Percentiles rank a stretch among this genome's conserved stretches.
phyloP scores from a whole-genome alignment of 2,888 invertebrate species.

The Eupithecia pulchellata region DNA sequence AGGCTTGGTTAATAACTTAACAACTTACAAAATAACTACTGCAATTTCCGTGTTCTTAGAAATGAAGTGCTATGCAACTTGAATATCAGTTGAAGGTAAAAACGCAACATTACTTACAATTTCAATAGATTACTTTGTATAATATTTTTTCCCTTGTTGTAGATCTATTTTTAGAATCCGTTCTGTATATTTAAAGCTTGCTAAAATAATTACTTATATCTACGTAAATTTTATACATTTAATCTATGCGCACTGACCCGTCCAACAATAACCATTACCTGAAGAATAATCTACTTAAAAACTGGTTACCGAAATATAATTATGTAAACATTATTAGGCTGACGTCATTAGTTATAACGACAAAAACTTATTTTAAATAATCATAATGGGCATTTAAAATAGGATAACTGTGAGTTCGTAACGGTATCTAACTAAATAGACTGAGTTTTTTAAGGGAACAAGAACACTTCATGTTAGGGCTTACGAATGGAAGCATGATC shows the following conservation, averaged over 20 bases:
- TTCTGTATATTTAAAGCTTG: neutral
- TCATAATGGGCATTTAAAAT: slow-evolving; percentile 15
- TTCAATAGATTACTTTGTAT: neutral
- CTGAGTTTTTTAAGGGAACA: neutral
- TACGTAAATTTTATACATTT: neutral
- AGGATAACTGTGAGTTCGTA: slow-evolving; percentile 11
- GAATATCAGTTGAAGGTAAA: slow-evolving; percentile 5
- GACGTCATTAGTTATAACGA: slow-evolving; percentile 34
- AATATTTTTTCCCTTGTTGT: neutral
- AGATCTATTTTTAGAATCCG: too few relatives aligned
- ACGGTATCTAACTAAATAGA: slow-evolving; percentile 11
- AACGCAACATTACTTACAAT: neutral
- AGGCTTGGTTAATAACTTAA: slow-evolving; percentile 18
- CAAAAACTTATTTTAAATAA: slow-evolving; percentile 17
- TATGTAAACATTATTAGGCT: slow-evolving; percentile 28
- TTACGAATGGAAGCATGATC: neutral
- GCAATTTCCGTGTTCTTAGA: slow-evolving; percentile 24
- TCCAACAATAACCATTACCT: slow-evolving; percentile 3
- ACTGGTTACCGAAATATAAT: slow-evolving; percentile 13
- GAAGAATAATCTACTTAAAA: neutral
- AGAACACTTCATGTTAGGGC: neutral
- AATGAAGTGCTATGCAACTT: slow-evolving; percentile 8
- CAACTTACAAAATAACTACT: slow-evolving; percentile 17
- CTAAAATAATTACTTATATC: neutral
- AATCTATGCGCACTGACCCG: slow-evolving; percentile 15